Evolutionary conservation across 2,888 invertebrate species (phyloP).

Genomic region (Ormyrus nitidulus): DNA sequence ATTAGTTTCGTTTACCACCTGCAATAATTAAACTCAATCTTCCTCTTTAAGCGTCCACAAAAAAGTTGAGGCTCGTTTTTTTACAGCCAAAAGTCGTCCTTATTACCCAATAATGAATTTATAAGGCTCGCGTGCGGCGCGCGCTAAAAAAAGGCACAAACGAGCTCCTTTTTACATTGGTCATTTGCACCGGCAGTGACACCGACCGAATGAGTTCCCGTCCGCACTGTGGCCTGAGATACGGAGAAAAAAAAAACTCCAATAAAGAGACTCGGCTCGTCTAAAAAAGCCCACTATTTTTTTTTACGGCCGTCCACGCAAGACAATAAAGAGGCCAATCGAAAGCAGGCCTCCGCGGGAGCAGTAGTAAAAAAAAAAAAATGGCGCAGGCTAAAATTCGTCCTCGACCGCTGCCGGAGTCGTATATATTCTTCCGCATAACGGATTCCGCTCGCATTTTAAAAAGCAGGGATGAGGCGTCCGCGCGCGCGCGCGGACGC

Average conservation of each 20-base stretch:
- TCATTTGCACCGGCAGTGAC: slow-evolving; percentile 2
- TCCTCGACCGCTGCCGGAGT: not conserved
- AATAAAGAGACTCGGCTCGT: slow-evolving; percentile 22
- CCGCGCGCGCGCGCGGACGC: not conserved
- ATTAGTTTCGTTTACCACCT: not conserved
- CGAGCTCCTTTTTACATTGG: slow-evolving; percentile 17
- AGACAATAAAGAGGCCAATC: slow-evolving; percentile 38
- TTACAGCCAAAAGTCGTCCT: not conserved
- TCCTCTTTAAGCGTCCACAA: not conserved
- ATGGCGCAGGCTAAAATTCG: slow-evolving; percentile 31
- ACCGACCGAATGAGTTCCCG: not conserved
- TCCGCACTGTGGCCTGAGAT: not conserved
- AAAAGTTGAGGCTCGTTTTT: not conserved
- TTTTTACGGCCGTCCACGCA: slow-evolving; percentile 36
- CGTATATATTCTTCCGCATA: slow-evolving; percentile 38
- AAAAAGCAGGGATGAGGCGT: not conserved
- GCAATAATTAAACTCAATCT: not conserved
- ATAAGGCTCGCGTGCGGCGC: not conserved
- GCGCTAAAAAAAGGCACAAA: not conserved
- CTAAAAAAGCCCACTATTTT: slow-evolving; percentile 25
- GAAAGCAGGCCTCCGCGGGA: slow-evolving; percentile 1
- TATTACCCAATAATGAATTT: slow-evolving; percentile 39
- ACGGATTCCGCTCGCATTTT: slow-evolving; percentile 27
- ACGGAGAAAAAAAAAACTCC: slow-evolving; percentile 13
- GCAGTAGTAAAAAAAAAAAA: slow-evolving; percentile 8